Percentiles rank a stretch among this genome's conserved stretches.
These are phyloP conservation scores for Vandiemenella viatica DNA, from an alignment of 2,888 invertebrate species.

Conservation along the genomic window DNA sequence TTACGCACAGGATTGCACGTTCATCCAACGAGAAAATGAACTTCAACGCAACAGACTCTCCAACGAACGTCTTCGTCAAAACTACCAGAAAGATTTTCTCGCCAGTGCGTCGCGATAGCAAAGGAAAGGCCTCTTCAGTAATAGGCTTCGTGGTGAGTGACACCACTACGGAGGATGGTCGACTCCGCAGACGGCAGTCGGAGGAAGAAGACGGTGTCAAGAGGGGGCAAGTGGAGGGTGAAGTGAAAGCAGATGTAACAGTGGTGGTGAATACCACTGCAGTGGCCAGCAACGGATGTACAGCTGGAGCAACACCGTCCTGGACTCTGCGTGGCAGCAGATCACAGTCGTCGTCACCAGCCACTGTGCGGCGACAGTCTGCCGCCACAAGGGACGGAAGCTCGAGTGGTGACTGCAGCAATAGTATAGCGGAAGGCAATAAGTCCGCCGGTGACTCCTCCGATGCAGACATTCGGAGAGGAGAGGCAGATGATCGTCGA, in stretches of 20 bases:
- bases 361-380: conserved; percentile 6
- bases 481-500: too few relatives aligned
- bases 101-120: conserved; percentile 45
- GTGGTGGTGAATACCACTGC: too few relatives aligned
- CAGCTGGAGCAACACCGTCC: too few relatives aligned
- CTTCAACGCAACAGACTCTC: conserved; percentile 9
- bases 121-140: conserved; percentile 36
- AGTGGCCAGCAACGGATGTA: too few relatives aligned
- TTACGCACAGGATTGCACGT: neutral
- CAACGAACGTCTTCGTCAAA: conserved; percentile 55
- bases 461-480: too few relatives aligned
- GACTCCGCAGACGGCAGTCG: neutral
- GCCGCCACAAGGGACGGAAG: too few relatives aligned
- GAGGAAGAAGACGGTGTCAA: too few relatives aligned
- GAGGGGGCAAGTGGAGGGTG: too few relatives aligned
- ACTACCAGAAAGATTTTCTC: conserved; percentile 68
- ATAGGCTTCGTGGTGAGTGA: conserved; percentile 34
- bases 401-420: too few relatives aligned
- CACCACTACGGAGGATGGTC: conserved; percentile 18
- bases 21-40: neutral
- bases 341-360: conserved; percentile 19
- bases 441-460: too few relatives aligned
- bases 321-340: conserved; percentile 16
- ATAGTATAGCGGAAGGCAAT: too few relatives aligned
- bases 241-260: too few relatives aligned